phyloP scores from a whole-genome alignment of 2,888 invertebrate species.

The Agonopterix heracliana region DNA sequence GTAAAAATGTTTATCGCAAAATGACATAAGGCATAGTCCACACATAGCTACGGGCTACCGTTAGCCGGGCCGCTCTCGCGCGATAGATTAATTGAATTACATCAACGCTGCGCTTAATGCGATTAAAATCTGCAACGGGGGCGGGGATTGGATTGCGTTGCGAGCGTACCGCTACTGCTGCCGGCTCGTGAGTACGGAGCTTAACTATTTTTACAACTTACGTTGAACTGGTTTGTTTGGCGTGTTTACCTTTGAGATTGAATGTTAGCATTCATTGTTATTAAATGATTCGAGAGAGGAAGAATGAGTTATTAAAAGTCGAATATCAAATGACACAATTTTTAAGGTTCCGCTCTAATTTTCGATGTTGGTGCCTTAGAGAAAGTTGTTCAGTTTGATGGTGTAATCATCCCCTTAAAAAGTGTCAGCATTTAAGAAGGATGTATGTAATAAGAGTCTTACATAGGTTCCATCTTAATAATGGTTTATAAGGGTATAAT shows the following conservation, averaged over 20 bases:
- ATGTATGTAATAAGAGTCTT: too few relatives aligned
- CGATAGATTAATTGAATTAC: conserved; percentile 58
- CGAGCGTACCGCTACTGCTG: conserved; percentile 8
- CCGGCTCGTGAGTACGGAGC: conserved; percentile 18
- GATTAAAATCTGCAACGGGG: conserved; percentile 47
- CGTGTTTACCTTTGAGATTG: neutral
- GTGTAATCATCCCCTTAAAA: too few relatives aligned
- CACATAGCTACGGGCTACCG: conserved; percentile 2
- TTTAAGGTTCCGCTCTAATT: too few relatives aligned
- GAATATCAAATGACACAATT: too few relatives aligned
- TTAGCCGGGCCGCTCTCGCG: conserved; percentile 17
- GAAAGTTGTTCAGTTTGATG: too few relatives aligned
- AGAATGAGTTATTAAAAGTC: too few relatives aligned
- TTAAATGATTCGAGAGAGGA: too few relatives aligned
- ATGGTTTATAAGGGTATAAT: too few relatives aligned
- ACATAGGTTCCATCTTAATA: too few relatives aligned
- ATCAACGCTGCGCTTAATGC: conserved; percentile 46
- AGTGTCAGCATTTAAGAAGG: too few relatives aligned
- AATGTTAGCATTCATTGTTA: too few relatives aligned
- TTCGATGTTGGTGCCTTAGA: too few relatives aligned
- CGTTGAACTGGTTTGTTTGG: conserved; percentile 23
- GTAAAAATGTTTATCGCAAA: neutral
- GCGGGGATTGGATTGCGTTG: conserved; percentile 34
- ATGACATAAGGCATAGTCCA: conserved; percentile 1
- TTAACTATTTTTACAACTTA: conserved; percentile 30